phyloP scores from a whole-genome alignment of 2,797 vertebrate genomes.

The Schizopygopsis pylzovi region DNA sequence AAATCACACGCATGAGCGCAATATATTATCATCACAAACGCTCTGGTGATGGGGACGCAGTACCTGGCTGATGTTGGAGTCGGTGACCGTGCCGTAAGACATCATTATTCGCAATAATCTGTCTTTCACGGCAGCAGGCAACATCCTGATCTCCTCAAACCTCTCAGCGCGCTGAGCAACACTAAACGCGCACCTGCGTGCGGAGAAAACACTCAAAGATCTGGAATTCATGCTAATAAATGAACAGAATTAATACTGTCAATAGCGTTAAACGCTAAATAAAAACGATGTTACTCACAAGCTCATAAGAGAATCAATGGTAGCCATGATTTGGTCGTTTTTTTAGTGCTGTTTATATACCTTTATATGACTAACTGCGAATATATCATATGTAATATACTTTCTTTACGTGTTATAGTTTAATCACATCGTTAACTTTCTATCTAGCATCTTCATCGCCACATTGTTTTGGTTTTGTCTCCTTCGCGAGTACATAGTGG shows the following conservation, averaged over 20 bases:
- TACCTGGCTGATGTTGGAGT: slow-evolving; percentile 86
- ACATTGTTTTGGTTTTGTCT: slow-evolving; percentile 8
- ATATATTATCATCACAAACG: background rate
- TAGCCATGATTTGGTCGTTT: slow-evolving; percentile 12
- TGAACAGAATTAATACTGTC: background rate
- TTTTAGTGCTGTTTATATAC: background rate
- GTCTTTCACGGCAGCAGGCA: slow-evolving; percentile 85
- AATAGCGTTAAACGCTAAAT: background rate
- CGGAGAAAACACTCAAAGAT: background rate
- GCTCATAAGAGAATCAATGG: slow-evolving; percentile 57
- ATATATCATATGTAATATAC: background rate
- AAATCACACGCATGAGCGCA: background rate
- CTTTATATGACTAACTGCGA: background rate
- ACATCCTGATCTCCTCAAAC: slow-evolving; percentile 76
- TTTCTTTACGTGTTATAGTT: background rate
- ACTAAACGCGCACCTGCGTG: slow-evolving; percentile 75
- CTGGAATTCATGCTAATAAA: background rate
- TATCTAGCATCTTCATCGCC: background rate
- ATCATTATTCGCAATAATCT: slow-evolving; percentile 83
- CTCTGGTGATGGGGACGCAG: background rate
- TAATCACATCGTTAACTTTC: no score
- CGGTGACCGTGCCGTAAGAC: slow-evolving; percentile 78
- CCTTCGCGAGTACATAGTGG: background rate
- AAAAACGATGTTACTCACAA: slow-evolving; percentile 56
- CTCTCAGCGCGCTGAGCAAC: slow-evolving; percentile 78